These are phyloP conservation scores for Pseudotriccus pelzelni DNA, from an alignment of 2,797 vertebrate genomes.

Conservation along the genomic window DNA sequence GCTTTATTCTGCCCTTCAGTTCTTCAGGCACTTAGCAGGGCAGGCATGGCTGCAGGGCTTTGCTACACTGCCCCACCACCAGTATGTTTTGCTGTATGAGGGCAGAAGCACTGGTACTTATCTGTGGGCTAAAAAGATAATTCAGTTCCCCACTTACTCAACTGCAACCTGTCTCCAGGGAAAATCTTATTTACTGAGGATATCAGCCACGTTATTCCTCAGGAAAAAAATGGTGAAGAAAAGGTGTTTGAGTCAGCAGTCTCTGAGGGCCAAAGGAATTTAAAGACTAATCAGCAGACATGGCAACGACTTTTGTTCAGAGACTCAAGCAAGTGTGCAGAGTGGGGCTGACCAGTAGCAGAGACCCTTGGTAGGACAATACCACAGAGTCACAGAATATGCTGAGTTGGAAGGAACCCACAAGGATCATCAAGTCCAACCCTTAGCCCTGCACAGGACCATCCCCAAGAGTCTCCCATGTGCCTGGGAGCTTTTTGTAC, in stretches of 20 bases:
- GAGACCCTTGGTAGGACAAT: neutral
- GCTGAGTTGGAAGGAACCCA: neutral
- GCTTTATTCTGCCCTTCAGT: neutral
- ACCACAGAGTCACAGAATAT: neutral
- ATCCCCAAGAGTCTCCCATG: too few species aligned
- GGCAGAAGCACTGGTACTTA: neutral
- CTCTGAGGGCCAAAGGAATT: neutral
- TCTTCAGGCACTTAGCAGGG: neutral
- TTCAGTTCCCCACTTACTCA: neutral
- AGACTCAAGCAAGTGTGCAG: neutral
- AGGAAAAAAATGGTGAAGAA: neutral
- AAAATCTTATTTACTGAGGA: neutral
- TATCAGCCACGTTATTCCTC: neutral
- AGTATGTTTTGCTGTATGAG: fast-evolving
- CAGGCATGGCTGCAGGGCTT: neutral
- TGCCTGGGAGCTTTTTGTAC: neutral
- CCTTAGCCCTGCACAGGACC: neutral
- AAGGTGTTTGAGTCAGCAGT: neutral
- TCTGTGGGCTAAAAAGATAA: neutral
- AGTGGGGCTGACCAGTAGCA: neutral
- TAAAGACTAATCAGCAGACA: neutral
- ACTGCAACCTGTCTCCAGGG: neutral
- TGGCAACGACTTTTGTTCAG: neutral
- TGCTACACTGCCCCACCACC: fast-evolving
- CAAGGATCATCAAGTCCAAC: neutral